Evolutionary conservation across 2,113 vertebrate genomes (phyloP), one percentile per base, ranked within the genome.

Genomic region (Chaetodon auriga): DNA sequence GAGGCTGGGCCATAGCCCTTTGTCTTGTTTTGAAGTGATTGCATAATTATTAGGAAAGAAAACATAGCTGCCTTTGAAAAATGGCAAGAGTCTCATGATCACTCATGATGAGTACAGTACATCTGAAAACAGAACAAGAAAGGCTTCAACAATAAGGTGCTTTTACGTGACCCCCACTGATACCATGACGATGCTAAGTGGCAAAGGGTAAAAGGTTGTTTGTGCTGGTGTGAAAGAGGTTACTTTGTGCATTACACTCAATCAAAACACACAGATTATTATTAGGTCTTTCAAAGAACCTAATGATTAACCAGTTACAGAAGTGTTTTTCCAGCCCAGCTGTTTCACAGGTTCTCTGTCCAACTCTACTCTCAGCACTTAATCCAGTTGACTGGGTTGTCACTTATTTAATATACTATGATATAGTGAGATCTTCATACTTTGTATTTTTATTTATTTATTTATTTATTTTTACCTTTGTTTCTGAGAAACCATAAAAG

Each of bases 401-500:
- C 18, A n/a, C 54, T 30, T 57, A 46, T 18, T 0, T 25, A 25
- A 57, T 54, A 57, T 53, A 35, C 10, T 16, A 14, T 41, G 16
- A 46, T 36, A 62, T 12, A 7, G 2, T 68, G 16, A 13, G 9
- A 45, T 62, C 4, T 30, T 30, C 30, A 30, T 30, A 30, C 30
- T 62, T 13, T 11, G 36, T 83, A 38, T 6, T 13, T 13, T 25
- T n/a, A n/a, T n/a, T n/a, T n/a, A n/a, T n/a, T n/a, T n/a, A n/a
- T n/a, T n/a, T n/a, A n/a, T n/a, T n/a, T n/a, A n/a, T n/a, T 6
- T 13, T 13, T 25, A 19, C 3, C 7, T 62, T 30, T 61, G 13
- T 49, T 65, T 21, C 9, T 30, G 41, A 64, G 68, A 35, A 70
- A 80, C 30, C 35, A 62, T 54, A 62, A 43, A 62, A 9, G 41